Conservation (phyloP, 2,113 vertebrate genomes). For the Pseudolaguvia tuberculata region DNA sequence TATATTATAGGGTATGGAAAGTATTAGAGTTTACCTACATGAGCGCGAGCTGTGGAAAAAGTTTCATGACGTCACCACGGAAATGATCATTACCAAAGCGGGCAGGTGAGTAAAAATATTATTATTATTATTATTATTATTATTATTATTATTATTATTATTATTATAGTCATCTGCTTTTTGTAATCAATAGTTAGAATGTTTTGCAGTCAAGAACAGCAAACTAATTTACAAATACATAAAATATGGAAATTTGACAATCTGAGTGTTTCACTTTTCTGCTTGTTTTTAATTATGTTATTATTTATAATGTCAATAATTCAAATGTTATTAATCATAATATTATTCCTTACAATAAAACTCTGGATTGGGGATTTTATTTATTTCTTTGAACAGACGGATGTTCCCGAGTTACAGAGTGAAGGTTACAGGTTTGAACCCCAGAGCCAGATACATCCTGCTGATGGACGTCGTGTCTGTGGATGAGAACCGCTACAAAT, state of each 20-base stretch:
- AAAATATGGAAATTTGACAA: no score
- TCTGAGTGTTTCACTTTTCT: no score
- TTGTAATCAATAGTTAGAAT: no score
- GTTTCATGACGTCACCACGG: conserved; percentile 94
- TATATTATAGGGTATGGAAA: conserved; percentile 83
- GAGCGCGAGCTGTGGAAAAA: conserved; percentile 92
- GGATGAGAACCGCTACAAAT: conserved; percentile 97
- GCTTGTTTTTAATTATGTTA: no score
- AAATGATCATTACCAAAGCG: conserved; percentile 97
- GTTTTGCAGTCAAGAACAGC: no score
- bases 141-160: no score
- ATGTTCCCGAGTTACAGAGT: conserved; percentile 99
- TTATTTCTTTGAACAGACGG: conserved; percentile 64
- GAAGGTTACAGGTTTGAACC: conserved; percentile 93
- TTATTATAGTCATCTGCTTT: no score
- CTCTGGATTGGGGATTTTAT: background rate
- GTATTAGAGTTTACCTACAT: conserved; percentile 91
- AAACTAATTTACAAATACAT: no score
- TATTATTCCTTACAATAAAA: background rate
- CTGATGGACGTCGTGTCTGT: conserved; percentile 92
- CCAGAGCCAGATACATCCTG: conserved; percentile 97
- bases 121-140: no score
- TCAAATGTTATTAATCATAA: background rate
- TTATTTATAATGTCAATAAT: background rate
- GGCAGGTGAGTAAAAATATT: conserved; percentile 74